phyloP scores from a whole-genome alignment of 2,113 vertebrate genomes.

The Rhineura floridana region DNA sequence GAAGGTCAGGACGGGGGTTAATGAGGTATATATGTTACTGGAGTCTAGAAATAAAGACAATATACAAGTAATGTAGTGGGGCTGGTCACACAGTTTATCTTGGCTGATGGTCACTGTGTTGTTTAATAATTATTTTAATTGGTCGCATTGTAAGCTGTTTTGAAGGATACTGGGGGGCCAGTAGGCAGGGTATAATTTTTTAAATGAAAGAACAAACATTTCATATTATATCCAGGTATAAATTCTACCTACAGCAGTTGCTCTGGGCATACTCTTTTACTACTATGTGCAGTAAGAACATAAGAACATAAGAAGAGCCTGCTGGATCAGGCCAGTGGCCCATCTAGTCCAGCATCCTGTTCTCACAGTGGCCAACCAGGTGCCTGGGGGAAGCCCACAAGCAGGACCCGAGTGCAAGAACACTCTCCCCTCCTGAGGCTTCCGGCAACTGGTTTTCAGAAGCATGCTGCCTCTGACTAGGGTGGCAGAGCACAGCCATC shows the following conservation, averaged over 20 bases:
- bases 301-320: too few species aligned
- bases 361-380: too few species aligned
- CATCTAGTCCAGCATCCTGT: too few species aligned
- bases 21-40: background rate
- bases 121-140: background rate
- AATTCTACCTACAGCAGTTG: background rate
- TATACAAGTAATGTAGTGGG: background rate
- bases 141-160: background rate
- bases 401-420: too few species aligned
- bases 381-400: too few species aligned
- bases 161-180: background rate
- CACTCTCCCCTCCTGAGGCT: too few species aligned
- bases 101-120: background rate
- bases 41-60: background rate
- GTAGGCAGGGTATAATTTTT: background rate
- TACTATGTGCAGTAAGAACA: background rate
- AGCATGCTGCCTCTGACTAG: too few species aligned
- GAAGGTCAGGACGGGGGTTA: background rate
- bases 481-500: too few species aligned
- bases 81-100: background rate
- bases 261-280: background rate
- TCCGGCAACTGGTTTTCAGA: too few species aligned
- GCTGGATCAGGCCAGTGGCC: too few species aligned
- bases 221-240: background rate
- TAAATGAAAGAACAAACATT: background rate